Evolutionary conservation across 1,140 invertebrate genomes (phyloP).

Genomic region (Bombus soroeensis): DNA sequence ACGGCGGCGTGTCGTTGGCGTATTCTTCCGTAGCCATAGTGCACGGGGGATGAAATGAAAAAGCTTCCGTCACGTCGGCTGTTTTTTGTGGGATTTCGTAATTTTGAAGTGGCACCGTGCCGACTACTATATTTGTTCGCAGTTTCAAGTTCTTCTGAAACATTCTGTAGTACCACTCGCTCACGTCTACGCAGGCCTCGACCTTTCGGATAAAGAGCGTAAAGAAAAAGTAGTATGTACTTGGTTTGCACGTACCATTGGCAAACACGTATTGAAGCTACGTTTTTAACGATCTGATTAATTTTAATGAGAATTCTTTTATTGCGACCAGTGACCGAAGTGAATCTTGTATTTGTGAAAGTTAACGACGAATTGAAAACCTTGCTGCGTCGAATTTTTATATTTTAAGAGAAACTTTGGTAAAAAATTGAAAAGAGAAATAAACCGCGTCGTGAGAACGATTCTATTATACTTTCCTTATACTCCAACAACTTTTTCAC

Average conservation of each 20-base stretch:
- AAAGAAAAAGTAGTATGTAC: neutral
- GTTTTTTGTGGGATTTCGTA: slow-evolving; percentile 67
- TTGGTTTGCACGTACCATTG: neutral
- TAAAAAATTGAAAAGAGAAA: too few species aligned
- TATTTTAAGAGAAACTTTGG: too few species aligned
- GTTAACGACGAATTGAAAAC: neutral
- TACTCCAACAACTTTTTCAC: too few species aligned
- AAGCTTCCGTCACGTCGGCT: slow-evolving; percentile 16
- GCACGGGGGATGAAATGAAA: slow-evolving; percentile 6
- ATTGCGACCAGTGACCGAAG: too few species aligned
- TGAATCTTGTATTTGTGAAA: neutral
- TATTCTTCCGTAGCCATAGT: slow-evolving; percentile 18
- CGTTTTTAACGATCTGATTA: neutral
- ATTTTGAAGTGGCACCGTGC: slow-evolving; percentile 71
- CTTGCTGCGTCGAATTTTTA: too few species aligned
- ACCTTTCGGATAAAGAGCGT: slow-evolving; percentile 44
- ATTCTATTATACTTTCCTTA: too few species aligned
- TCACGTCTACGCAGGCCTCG: slow-evolving; percentile 72
- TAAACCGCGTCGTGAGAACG: too few species aligned
- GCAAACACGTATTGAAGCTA: neutral
- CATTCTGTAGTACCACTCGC: slow-evolving; percentile 76
- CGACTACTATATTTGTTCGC: slow-evolving; percentile 67
- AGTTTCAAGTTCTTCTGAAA: slow-evolving; percentile 76
- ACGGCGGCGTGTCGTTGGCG: slow-evolving; percentile 3
- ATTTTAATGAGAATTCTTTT: slow-evolving; percentile 6